Evolutionary conservation across 2,113 vertebrate species (phyloP).

Genomic region (Perccottus glenii): DNA sequence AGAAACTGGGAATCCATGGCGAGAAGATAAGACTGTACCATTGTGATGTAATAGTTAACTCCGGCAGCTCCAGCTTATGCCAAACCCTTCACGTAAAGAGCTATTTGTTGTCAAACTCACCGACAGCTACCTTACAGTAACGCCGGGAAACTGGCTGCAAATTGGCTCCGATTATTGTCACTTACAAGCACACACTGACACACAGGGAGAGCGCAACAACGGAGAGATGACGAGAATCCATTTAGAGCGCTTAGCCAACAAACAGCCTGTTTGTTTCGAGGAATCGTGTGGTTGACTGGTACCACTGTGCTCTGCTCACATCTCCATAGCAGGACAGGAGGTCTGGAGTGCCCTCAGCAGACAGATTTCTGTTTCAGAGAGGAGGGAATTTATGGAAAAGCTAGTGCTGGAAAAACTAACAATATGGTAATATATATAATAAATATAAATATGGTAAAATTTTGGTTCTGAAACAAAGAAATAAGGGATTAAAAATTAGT

Average conservation of each 20-base stretch:
- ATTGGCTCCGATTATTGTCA: conserved; percentile 40
- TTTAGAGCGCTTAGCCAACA: conserved; percentile 32
- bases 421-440: too few species aligned
- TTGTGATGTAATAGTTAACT: conserved; percentile 8
- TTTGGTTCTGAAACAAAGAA: too few species aligned
- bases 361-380: background rate
- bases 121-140: conserved; percentile 23
- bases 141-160: conserved; percentile 21
- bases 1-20: background rate
- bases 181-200: conserved; percentile 7
- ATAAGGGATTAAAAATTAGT: too few species aligned
- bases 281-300: conserved; percentile 3
- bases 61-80: conserved; percentile 13
- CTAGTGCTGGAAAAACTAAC: background rate
- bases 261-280: conserved; percentile 25
- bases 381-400: background rate
- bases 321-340: background rate
- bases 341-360: too few species aligned
- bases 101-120: conserved; percentile 33
- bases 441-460: too few species aligned
- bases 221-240: conserved; percentile 24
- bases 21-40: background rate
- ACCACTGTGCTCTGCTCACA: conserved; percentile 1
- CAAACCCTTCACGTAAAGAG: conserved; percentile 24
- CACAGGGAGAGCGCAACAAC: conserved; percentile 12